Evolutionary conservation across 2,888 invertebrate species (phyloP), one percentile per base, ranked within the genome.

Genomic region (Onchidella celtica): DNA sequence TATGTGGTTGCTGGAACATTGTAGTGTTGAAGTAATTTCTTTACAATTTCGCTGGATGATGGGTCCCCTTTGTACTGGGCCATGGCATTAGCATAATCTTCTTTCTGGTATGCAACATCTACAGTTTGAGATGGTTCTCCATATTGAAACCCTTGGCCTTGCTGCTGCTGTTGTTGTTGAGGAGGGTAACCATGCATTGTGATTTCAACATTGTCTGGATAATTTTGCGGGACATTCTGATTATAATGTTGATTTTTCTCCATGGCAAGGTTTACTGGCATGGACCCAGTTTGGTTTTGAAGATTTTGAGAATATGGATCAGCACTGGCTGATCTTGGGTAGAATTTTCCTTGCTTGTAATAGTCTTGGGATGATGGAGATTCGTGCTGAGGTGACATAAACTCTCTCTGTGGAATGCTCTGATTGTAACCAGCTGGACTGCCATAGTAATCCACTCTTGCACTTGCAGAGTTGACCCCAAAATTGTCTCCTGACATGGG

Each of bases 11-110:
- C 24, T 2, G 81, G 81, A 24, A 81, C 74, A 55, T 81, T 74
- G 40, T 75, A 81, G 34, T 81, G 81, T 61, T 81, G 75, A 34
- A 81, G 81, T 3, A 81, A 36, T 32, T 68, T 81, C 21, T 81
- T 81, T 1, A 81, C 81, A 47, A 81, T 81, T 55, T 81, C 81
- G 24, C 38, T 69, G 27, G 75, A 74, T 29, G 81, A 68, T 0
- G 69, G 40, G 61, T 75, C 75, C 21, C 36, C 34, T 32, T 81
- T 81, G 36, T 57, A 74, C 47, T 63, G 65, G 14, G 27, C 38
- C 14, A 79, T 32, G 29, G 63, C 40, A 21, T 63, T 36, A 21
- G 72, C 69, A 9, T 55, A 77, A n/a, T 77, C 68, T 4, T 77
- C 77, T 24, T 68, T 32, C 34, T 66, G 68, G 27, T 77, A 77